Base-by-base conservation (phyloP, 2,888 invertebrate species). In the Marronus borbonicus region DNA sequence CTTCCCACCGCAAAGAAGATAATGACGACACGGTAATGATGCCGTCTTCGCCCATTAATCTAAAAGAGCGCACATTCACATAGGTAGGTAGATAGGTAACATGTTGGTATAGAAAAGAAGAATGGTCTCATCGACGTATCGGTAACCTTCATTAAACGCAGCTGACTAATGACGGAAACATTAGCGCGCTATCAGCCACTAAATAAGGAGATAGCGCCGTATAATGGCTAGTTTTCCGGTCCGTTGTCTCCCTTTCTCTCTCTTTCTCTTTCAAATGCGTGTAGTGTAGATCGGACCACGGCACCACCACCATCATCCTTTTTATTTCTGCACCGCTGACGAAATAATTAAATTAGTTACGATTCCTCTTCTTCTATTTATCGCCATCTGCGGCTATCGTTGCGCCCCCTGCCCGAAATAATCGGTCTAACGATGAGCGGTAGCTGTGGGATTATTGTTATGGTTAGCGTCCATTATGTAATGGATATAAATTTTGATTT, bases 141-240 rank as follows among this genome's bases (percentile, higher is more conserved):
- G 84, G 86, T 85, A 86, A 87, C 87, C 87, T 87, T 88, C 88
- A 88, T 88, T 88, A 88, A 87, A 85, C 86, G 86, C 88, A 88
- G 87, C 88, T 88, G 88, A 88, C 88, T 88, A 88, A 88, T 88
- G 87, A 87, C 88, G 88, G 88, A 88, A 89, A 86, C 88, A 88
- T 87, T 88, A 87, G 84, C 84, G 84, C 84, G 85, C 87, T 81
- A 87, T 86, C 87, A 85, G 86, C 85, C 83, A 85, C 86, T 87
- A 87, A 88, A 87, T 88, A 88, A 87, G 87, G 85, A 86, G 87
- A 88, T 87, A 86, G 85, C 84, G 83, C 82, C 85, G 84, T 82
- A 85, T 87, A 87, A 87, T 87, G 83, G 86, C 83, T 85, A 85
- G 85, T 87, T 87, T 87, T 86, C 86, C 86, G 86, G 86, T 84